These are phyloP conservation scores for Patiria pectinifera DNA, from an alignment of 53 echinoderm and acorn worm genomes.

Conservation along the genomic window DNA sequence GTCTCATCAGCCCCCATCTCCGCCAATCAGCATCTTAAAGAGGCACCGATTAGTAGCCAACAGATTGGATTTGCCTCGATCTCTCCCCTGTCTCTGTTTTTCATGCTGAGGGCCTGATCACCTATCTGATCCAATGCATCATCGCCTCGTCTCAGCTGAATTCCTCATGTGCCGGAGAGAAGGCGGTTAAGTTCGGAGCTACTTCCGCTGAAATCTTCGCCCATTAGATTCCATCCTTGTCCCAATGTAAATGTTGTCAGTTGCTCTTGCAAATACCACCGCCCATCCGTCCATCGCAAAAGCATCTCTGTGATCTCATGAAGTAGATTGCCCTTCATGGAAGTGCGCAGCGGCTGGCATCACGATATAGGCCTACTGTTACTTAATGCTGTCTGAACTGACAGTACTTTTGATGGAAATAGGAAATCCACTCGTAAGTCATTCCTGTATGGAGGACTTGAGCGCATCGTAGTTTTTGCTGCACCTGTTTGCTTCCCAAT, in stretches of 20 bases:
- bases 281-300: not conserved
- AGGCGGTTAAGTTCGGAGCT: not conserved
- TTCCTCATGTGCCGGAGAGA: not conserved
- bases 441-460: too few species aligned
- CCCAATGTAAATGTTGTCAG: not conserved
- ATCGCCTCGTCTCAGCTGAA: conserved; percentile 12
- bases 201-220: not conserved
- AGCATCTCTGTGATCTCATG: not conserved
- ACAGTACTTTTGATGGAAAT: too few species aligned
- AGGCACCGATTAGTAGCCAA: conserved; percentile 12
- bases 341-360: not conserved
- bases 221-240: not conserved
- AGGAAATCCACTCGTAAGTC: too few species aligned
- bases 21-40: conserved; percentile 43
- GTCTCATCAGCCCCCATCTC: conserved; percentile 5
- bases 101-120: not conserved
- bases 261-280: not conserved
- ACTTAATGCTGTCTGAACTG: not conserved
- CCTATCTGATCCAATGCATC: conserved; percentile 6
- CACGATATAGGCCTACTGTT: not conserved
- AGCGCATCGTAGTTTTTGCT: too few species aligned
- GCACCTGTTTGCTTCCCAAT: too few species aligned
- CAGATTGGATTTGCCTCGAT: conserved; percentile 2
- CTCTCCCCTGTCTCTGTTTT: not conserved
- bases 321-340: not conserved